Percentiles rank a stretch among this genome's conserved stretches.
Conservation (phyloP, 2,888 invertebrate genomes). For the Fragum whitleyi region DNA sequence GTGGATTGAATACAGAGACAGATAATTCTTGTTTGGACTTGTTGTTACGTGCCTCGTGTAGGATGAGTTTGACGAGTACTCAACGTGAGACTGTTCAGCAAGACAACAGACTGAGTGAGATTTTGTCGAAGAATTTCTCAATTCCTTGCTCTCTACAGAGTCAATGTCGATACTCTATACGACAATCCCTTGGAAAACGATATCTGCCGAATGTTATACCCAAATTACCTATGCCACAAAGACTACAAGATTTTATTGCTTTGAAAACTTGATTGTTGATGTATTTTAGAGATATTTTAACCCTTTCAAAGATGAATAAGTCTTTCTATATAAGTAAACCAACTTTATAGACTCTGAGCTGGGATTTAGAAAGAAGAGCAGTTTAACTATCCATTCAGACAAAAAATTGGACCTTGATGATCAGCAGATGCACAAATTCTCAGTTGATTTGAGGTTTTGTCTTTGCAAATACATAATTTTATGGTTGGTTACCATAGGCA, state of each 20-base stretch:
- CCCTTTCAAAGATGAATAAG: too few relatives aligned
- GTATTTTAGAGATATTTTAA: neutral
- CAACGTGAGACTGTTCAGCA: slow-evolving; percentile 69
- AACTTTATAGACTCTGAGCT: too few relatives aligned
- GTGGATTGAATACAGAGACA: slow-evolving; percentile 79
- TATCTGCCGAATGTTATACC: slow-evolving; percentile 80
- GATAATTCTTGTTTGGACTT: slow-evolving; percentile 82
- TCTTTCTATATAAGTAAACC: too few relatives aligned
- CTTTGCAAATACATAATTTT: too few relatives aligned
- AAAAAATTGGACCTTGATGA: too few relatives aligned
- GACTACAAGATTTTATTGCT: slow-evolving; percentile 76
- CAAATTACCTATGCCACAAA: slow-evolving; percentile 78
- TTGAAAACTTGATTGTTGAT: slow-evolving; percentile 62
- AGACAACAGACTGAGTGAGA: slow-evolving; percentile 79
- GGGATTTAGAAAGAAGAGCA: too few relatives aligned
- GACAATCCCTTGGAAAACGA: slow-evolving; percentile 75
- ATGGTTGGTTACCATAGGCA: too few relatives aligned
- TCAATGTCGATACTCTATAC: slow-evolving; percentile 77
- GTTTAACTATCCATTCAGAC: too few relatives aligned
- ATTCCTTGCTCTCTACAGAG: slow-evolving; percentile 75
- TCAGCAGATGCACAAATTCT: too few relatives aligned
- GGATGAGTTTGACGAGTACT: slow-evolving; percentile 75
- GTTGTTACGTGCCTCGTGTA: slow-evolving; percentile 79
- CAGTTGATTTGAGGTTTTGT: too few relatives aligned
- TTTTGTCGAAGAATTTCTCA: slow-evolving; percentile 71